Evolutionary conservation across 2,888 invertebrate species (phyloP), one percentile per base, ranked within the genome.

Genomic region (Brachyptera putata): DNA sequence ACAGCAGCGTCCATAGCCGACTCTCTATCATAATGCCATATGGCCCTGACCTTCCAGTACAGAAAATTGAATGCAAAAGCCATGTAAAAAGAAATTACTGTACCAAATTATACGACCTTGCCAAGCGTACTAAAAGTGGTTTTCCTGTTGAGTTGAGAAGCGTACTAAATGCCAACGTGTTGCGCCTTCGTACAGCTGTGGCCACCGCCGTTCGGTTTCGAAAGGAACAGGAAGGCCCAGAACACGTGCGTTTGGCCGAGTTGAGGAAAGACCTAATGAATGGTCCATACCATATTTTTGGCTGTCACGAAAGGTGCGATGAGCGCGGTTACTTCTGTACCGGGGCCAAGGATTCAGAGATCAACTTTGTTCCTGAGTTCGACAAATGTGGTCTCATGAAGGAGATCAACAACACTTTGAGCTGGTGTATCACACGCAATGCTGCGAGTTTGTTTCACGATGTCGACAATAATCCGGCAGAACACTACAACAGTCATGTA

Each of bases 321-420:
- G n/a, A n/a, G n/a, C n/a, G n/a, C n/a, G 49, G 26, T 4, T 49
- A 58, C 21, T 49, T 58, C 49, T 49, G 58, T 48, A 13, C 46
- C 2, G 58, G 58, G 5, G 7, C 49, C n/a, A 58, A 58, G 22
- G 49, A 58, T n/a, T 36, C 25, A 1, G 57, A 57, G 14, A 14
- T 16, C 24, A 41, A 57, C 14, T 13, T 39, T 3, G 57, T 57
- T 2, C 57, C 25, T 4, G 43, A 37, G 18, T 13, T 57, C 13
- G 1, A 1, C 7, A 13, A 39, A 5, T 34, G 58, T 13, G 30
- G n/a, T 1, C 18, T 58, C 9, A 30, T 48, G 13, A 14, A 48
- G 30, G 46, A 58, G n/a, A 46, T 58, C 4, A 16, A 18, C 21
- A 48, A 21, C 11, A 7, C 11, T 11, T 26, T 49, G 4, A 1